Conservation (phyloP, 2,888 invertebrate genomes). For the Nymphalis polychloros region DNA sequence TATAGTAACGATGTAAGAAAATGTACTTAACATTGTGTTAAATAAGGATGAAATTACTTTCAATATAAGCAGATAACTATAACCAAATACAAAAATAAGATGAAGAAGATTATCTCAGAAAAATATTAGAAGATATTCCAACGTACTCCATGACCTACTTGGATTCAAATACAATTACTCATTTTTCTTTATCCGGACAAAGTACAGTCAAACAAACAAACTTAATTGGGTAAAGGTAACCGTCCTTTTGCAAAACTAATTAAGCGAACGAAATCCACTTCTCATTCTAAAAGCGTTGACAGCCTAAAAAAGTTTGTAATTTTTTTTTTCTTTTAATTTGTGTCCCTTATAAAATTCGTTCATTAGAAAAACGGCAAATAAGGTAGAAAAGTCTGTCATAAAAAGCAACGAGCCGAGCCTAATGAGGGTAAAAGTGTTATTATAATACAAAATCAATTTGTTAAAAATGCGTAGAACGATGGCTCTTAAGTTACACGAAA, state of each 20-base stretch:
- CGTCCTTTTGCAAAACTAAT: conserved; percentile 57
- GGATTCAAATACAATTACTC: conserved; percentile 2
- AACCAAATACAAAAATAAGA: not conserved
- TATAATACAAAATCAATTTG: conserved; percentile 47
- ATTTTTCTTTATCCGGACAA: conserved; percentile 28
- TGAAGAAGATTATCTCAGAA: no score
- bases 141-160: not conserved
- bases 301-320: conserved; percentile 27
- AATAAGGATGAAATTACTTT: no score
- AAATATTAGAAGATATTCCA: not conserved
- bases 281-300: conserved; percentile 43
- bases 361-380: conserved; percentile 40
- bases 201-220: conserved; percentile 55
- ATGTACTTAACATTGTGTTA: no score
- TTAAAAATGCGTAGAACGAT: conserved; percentile 27
- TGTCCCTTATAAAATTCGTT: conserved; percentile 55
- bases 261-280: conserved; percentile 58
- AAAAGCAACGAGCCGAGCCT: conserved; percentile 59
- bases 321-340: conserved; percentile 54
- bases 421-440: conserved; percentile 58
- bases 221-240: conserved; percentile 62
- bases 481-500: conserved; percentile 18
- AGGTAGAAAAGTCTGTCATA: conserved; percentile 49
- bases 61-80: no score
- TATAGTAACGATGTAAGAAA: no score